Evolutionary conservation across 1,140 invertebrate genomes (phyloP).

Genomic region (Venturia canescens): DNA sequence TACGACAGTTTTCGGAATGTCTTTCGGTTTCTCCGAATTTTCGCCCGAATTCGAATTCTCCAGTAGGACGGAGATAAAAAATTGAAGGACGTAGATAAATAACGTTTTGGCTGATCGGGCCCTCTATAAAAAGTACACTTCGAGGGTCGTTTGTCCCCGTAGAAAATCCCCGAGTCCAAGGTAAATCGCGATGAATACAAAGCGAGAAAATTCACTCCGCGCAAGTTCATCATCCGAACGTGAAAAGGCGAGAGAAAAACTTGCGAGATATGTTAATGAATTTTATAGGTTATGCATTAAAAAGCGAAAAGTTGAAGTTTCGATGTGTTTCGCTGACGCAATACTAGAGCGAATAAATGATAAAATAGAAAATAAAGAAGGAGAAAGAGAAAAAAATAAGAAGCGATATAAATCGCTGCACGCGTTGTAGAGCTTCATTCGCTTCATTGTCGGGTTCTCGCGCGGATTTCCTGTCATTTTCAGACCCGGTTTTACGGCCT

Average conservation of each 20-base stretch:
- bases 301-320: background rate
- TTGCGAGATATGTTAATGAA: background rate
- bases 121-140: too few relatives aligned
- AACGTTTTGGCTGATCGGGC: too few relatives aligned
- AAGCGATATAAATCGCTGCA: conserved; percentile 35
- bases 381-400: background rate
- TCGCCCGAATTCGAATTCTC: too few relatives aligned
- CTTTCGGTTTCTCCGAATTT: too few relatives aligned
- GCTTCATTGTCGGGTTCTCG: conserved; percentile 41
- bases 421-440: conserved; percentile 41
- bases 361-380: background rate
- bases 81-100: too few relatives aligned
- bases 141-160: too few relatives aligned
- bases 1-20: too few relatives aligned
- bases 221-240: too few relatives aligned
- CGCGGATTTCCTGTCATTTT: conserved; percentile 47
- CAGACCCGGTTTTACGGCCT: conserved; percentile 33
- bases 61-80: too few relatives aligned
- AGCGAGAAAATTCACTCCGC: too few relatives aligned
- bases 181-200: too few relatives aligned
- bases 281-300: background rate
- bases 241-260: background rate
- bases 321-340: conserved; percentile 3
- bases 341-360: conserved; percentile 29
- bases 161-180: too few relatives aligned